phyloP scores from a whole-genome alignment of 1,140 invertebrate species.

The Drosophila obscura region DNA sequence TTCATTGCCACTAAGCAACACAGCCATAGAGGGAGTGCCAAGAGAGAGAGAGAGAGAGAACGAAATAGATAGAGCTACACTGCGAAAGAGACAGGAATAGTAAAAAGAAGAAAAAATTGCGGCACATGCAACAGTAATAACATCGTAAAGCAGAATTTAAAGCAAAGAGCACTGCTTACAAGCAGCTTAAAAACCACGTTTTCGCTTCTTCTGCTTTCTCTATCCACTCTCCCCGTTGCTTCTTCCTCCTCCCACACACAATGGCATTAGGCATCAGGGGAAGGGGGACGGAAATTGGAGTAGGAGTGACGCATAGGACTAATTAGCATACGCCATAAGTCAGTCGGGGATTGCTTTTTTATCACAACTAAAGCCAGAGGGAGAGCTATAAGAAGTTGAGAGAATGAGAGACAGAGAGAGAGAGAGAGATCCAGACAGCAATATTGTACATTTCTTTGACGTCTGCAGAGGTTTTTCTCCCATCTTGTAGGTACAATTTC shows the following conservation, averaged over 20 bases:
- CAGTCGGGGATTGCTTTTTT: constrained; percentile 56
- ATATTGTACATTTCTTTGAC: constrained; percentile 43
- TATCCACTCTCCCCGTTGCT: background rate
- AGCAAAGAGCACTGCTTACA: constrained; percentile 65
- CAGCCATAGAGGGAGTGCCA: constrained; percentile 5
- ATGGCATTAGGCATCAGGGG: constrained; percentile 30
- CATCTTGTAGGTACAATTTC: constrained; percentile 15
- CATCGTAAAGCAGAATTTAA: constrained; percentile 51
- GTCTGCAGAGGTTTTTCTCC: constrained; percentile 17
- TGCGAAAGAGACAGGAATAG: too few species aligned
- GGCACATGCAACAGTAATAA: constrained; percentile 57
- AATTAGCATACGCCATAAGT: constrained; percentile 79
- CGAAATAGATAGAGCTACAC: too few species aligned
- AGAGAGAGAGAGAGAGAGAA: background rate
- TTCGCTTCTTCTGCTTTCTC: background rate
- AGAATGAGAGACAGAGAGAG: background rate
- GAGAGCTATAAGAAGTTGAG: background rate
- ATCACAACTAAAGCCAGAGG: constrained; percentile 1
- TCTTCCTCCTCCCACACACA: constrained; percentile 20
- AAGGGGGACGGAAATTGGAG: constrained; percentile 11
- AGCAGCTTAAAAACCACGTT: constrained; percentile 62
- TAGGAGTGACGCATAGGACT: constrained; percentile 50
- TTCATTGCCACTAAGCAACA: constrained; percentile 45
- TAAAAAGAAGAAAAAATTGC: constrained; percentile 28
- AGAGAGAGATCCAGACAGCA: too few species aligned